phyloP scores from a whole-genome alignment of 2,797 vertebrate species.

The Buphagus erythrorhynchus region DNA sequence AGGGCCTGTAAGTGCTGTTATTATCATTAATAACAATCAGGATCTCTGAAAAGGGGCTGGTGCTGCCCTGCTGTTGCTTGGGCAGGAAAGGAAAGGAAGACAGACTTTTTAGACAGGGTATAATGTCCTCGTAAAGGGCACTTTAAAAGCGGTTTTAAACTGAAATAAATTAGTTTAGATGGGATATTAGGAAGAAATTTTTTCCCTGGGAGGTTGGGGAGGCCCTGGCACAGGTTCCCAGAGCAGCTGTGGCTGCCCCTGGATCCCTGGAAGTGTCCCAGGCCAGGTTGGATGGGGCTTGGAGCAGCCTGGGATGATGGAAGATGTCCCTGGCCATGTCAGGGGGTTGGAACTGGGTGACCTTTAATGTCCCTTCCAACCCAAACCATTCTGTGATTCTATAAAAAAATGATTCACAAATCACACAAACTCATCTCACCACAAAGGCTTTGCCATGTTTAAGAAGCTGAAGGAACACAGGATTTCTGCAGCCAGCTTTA shows the following conservation, averaged over 20 bases:
- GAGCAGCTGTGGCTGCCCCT: background rate
- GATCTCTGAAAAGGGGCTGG: background rate
- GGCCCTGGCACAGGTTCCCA: background rate
- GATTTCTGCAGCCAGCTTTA: background rate
- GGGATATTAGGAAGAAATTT: background rate
- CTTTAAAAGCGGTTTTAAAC: background rate
- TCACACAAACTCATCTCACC: background rate
- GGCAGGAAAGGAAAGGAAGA: background rate
- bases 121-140: background rate
- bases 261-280: background rate
- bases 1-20: background rate
- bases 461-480: background rate
- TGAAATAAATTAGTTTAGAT: background rate
- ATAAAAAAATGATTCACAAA: background rate
- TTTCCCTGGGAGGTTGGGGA: rapidly evolving
- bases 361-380: background rate
- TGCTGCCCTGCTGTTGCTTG: background rate
- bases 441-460: rapidly evolving
- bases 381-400: background rate
- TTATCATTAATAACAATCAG: conserved; percentile 12
- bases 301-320: rapidly evolving
- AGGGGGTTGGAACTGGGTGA: rapidly evolving
- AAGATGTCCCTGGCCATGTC: rapidly evolving
- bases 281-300: rapidly evolving
- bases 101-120: background rate